Conservation (phyloP, 1,140 invertebrate genomes). For the Drosophila equinoxialis region DNA sequence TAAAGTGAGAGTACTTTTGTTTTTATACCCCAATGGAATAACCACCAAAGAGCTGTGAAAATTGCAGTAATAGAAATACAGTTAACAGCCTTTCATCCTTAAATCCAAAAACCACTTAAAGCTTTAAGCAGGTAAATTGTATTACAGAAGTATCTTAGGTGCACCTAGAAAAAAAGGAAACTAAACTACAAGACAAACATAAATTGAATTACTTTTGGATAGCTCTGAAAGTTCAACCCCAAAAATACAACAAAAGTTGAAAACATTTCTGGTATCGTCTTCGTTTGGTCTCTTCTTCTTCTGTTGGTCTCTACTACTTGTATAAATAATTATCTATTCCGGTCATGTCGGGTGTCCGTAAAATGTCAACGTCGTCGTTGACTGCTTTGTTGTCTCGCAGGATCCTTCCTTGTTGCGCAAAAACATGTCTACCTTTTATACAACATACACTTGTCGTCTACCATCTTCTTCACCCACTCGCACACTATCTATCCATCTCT, state of each 20-base stretch:
- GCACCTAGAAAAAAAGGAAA: constrained; percentile 7
- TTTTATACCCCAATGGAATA: constrained; percentile 13
- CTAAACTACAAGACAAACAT: constrained; percentile 48
- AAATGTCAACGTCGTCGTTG: constrained; percentile 23
- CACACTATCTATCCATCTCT: background rate
- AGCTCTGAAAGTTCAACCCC: constrained; percentile 32
- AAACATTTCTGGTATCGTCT: background rate
- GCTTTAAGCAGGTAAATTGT: constrained; percentile 41
- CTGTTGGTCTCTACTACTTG: constrained; percentile 15
- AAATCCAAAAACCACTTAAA: constrained; percentile 28
- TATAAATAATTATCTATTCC: constrained; percentile 68
- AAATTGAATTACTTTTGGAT: constrained; percentile 59
- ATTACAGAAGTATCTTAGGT: constrained; percentile 33
- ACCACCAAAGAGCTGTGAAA: constrained; percentile 14
- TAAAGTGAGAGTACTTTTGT: constrained; percentile 7
- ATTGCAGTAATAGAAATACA: background rate
- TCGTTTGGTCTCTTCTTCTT: background rate
- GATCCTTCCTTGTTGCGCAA: constrained; percentile 19
- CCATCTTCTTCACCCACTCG: background rate
- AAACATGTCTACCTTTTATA: constrained; percentile 21
- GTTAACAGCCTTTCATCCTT: constrained; percentile 15
- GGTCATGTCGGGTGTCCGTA: constrained; percentile 51
- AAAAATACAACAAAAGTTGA: constrained; percentile 34
- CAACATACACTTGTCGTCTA: constrained; percentile 8
- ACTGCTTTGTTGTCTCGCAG: constrained; percentile 4